Percentiles rank a stretch among this genome's conserved stretches.
phyloP scores from a whole-genome alignment of 2,888 invertebrate species.

The Phytoseiulus persimilis region DNA sequence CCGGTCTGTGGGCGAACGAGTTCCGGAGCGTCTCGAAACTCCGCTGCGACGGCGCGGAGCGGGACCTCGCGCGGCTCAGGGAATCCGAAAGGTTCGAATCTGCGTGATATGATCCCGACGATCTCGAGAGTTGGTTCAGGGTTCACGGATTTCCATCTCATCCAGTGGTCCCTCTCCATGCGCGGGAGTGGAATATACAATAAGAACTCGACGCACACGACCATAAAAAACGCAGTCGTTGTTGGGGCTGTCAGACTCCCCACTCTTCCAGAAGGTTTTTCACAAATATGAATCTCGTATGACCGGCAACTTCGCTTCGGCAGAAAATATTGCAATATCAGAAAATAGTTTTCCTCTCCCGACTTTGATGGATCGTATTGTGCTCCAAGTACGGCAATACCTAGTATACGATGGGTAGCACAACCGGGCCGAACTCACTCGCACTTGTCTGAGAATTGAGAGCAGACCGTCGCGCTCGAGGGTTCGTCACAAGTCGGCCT shows the following conservation, averaged over 20 bases:
- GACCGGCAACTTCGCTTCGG: not conserved
- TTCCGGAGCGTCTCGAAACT: not conserved
- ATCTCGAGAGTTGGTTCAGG: not conserved
- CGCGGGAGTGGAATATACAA: not conserved
- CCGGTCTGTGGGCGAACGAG: not conserved
- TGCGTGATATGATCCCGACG: not conserved
- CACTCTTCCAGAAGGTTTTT: not conserved
- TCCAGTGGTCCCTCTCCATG: not conserved
- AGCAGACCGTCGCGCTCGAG: too few species aligned
- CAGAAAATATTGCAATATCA: not conserved
- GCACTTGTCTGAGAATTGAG: not conserved
- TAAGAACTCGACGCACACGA: not conserved
- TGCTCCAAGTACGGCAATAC: not conserved
- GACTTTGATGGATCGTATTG: not conserved
- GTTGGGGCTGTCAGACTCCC: not conserved
- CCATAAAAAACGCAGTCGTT: not conserved
- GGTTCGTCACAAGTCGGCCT: too few species aligned
- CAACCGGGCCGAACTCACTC: not conserved
- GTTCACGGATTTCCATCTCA: not conserved
- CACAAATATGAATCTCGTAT: not conserved
- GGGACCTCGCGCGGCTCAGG: not conserved
- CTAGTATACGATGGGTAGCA: not conserved
- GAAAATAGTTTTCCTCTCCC: not conserved
- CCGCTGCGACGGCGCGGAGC: not conserved
- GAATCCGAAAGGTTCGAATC: not conserved